Percentiles rank a stretch among this genome's conserved stretches.
Conservation (phyloP, 2,113 vertebrate species). For the Xiphophorus hellerii region DNA sequence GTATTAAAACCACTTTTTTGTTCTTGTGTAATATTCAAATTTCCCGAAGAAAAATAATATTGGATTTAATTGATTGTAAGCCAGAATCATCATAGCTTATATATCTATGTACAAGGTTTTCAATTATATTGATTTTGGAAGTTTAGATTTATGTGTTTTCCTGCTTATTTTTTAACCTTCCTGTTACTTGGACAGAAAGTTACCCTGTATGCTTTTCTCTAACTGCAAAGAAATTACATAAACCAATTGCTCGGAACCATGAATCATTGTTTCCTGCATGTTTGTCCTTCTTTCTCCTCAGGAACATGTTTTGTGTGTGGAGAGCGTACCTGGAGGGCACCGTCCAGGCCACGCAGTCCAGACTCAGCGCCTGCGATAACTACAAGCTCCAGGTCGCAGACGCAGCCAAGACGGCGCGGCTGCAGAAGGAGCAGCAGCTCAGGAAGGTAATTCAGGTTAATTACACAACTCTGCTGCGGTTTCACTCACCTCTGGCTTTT, state of each 20-base stretch:
- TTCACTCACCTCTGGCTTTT: slow-evolving; percentile 5
- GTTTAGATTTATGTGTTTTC: too few relatives aligned
- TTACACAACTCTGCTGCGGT: not conserved
- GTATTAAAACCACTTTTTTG: too few relatives aligned
- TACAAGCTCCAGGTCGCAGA: slow-evolving; percentile 92
- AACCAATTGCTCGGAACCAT: not conserved
- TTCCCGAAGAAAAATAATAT: too few relatives aligned
- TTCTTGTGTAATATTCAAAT: too few relatives aligned
- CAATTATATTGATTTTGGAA: too few relatives aligned
- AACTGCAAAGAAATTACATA: not conserved
- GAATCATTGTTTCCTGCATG: too few relatives aligned
- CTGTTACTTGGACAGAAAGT: not conserved
- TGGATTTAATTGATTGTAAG: too few relatives aligned
- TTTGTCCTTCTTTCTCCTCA: slow-evolving; percentile 43
- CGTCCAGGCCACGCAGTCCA: slow-evolving; percentile 90
- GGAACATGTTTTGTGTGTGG: slow-evolving; percentile 95
- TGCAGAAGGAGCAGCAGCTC: slow-evolving; percentile 94
- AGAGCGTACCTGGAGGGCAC: slow-evolving; percentile 91
- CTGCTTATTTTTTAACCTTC: too few relatives aligned
- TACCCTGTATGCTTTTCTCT: not conserved
- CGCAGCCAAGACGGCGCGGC: slow-evolving; percentile 86
- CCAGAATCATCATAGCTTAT: too few relatives aligned
- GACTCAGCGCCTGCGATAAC: slow-evolving; percentile 90
- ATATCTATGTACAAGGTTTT: too few relatives aligned
- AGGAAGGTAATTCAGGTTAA: slow-evolving; percentile 83